Conservation (phyloP, 2,113 vertebrate genomes). For the Vidua chalybeata region DNA sequence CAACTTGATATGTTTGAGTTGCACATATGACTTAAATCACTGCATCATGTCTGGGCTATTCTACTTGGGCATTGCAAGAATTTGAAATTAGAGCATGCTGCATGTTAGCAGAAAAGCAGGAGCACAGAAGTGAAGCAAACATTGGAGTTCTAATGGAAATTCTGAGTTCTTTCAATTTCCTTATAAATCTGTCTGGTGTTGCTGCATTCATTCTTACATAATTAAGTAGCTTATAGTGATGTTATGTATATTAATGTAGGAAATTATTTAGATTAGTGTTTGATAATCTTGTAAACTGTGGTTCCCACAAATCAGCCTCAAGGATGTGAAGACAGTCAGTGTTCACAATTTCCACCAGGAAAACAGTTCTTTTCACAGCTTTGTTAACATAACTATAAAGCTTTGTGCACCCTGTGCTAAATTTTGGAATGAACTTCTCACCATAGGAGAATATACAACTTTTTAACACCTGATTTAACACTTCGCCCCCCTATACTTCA, state of each 20-base stretch:
- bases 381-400: neutral
- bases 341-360: neutral
- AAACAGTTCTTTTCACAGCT: neutral
- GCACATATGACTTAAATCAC: neutral
- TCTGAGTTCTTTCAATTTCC: neutral
- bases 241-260: neutral
- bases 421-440: neutral
- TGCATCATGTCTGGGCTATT: neutral
- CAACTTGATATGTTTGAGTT: neutral
- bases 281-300: neutral
- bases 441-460: neutral
- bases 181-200: neutral
- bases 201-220: neutral
- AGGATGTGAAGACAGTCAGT: neutral
- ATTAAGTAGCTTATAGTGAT: neutral
- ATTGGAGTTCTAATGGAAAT: neutral
- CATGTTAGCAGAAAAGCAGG: neutral
- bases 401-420: neutral
- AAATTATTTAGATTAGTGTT: neutral
- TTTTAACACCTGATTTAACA: neutral
- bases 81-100: neutral
- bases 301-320: neutral
- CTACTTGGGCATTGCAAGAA: neutral
- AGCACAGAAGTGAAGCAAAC: neutral
- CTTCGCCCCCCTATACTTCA: accelerated